These are phyloP conservation scores for Trissolcus japonicus DNA, from an alignment of 2,888 invertebrate species.

Conservation along the genomic window DNA sequence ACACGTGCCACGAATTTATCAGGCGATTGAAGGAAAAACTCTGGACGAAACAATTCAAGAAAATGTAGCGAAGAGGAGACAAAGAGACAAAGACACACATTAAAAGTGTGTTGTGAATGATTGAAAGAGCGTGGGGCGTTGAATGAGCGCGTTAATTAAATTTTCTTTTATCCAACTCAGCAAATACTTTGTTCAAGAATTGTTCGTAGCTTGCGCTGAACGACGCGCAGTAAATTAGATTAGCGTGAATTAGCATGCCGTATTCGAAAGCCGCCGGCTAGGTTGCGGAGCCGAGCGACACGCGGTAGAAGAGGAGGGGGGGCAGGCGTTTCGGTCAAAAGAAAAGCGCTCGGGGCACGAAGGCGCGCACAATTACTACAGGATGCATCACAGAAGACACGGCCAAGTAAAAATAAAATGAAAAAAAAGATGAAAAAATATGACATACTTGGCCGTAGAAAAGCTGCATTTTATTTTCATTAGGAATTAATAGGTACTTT, in stretches of 20 bases:
- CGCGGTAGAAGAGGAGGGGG: slow-evolving; percentile 24
- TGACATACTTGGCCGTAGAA: background rate
- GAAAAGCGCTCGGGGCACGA: slow-evolving; percentile 48
- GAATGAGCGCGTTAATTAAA: slow-evolving; percentile 43
- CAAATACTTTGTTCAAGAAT: slow-evolving; percentile 56
- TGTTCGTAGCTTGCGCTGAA: slow-evolving; percentile 65
- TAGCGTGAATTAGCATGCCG: slow-evolving; percentile 70
- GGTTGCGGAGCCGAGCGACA: slow-evolving; percentile 60
- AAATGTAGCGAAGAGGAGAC: slow-evolving; percentile 9
- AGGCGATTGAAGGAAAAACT: background rate
- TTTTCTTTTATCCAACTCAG: slow-evolving; percentile 45
- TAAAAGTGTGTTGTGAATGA: slow-evolving; percentile 37
- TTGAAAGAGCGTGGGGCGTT: slow-evolving; percentile 24
- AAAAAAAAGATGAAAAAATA: background rate
- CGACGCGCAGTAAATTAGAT: slow-evolving; percentile 69
- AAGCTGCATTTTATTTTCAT: no score
- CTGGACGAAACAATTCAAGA: slow-evolving; percentile 21
- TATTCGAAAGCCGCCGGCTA: slow-evolving; percentile 67
- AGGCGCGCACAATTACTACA: slow-evolving; percentile 47
- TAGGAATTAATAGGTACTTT: no score
- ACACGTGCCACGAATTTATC: no score
- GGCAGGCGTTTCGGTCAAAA: slow-evolving; percentile 43
- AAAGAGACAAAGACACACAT: slow-evolving; percentile 5
- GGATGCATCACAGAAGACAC: no score
- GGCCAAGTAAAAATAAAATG: no score